Conservation (phyloP, 2,797 vertebrate genomes). For the Hybognathus amarus region DNA sequence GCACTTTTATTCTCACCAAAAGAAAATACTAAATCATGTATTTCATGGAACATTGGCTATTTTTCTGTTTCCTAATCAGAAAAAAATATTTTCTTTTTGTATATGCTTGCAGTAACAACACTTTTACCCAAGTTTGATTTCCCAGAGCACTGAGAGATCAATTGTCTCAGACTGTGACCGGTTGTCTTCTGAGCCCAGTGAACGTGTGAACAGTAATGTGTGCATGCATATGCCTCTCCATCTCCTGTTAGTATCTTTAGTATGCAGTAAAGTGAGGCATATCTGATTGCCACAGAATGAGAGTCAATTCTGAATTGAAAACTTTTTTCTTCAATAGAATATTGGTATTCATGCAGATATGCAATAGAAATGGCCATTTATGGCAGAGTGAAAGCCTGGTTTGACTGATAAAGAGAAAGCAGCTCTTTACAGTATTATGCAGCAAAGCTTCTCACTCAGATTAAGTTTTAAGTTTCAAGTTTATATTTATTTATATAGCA, state of each 20-base stretch:
- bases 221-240: conserved; percentile 36
- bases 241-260: background rate
- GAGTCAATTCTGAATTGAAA: background rate
- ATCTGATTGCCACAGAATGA: conserved; percentile 18
- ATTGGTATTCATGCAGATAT: conserved; percentile 19
- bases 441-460: conserved; percentile 43
- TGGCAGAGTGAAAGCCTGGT: conserved; percentile 25
- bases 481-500: no score
- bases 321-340: background rate
- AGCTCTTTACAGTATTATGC: conserved; percentile 40
- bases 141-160: conserved; percentile 17
- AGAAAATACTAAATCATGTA: conserved; percentile 10
- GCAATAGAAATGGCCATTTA: background rate
- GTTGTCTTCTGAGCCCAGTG: background rate
- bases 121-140: conserved; percentile 21
- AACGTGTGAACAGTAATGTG: conserved; percentile 6
- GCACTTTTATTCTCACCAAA: background rate
- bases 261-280: background rate
- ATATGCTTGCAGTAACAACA: conserved; percentile 13
- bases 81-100: conserved; percentile 11
- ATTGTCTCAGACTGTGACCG: conserved; percentile 35
- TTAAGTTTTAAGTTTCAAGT: background rate
- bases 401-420: conserved; percentile 46
- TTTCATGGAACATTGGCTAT: background rate
- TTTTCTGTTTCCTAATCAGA: conserved; percentile 23